phyloP scores from a whole-genome alignment of 2,888 invertebrate species.

The Agonopterix heracliana region DNA sequence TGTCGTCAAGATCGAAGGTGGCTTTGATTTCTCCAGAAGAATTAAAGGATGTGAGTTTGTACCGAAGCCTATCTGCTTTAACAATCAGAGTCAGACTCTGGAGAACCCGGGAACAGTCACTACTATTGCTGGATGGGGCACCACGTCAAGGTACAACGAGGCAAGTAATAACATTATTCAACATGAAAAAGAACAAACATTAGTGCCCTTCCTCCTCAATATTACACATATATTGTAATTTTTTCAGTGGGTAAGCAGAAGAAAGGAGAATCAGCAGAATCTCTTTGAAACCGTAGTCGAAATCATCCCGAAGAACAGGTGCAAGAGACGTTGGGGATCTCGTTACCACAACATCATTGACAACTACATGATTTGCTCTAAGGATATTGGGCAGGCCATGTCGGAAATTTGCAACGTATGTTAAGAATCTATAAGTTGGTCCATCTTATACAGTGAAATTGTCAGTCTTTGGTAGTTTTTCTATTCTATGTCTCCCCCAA shows the following conservation, averaged over 20 bases:
- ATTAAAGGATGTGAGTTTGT: conserved; percentile 56
- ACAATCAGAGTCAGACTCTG: conserved; percentile 53
- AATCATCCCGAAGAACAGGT: conserved; percentile 47
- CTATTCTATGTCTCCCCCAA: no score
- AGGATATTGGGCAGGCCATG: conserved; percentile 61
- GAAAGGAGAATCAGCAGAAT: conserved; percentile 46
- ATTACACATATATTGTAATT: neutral
- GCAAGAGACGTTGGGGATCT: conserved; percentile 58
- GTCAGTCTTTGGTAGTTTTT: no score
- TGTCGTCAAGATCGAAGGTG: conserved; percentile 56
- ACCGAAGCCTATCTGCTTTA: conserved; percentile 55
- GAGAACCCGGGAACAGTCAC: conserved; percentile 51
- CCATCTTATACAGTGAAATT: no score
- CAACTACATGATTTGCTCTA: conserved; percentile 65
- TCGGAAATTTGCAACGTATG: conserved; percentile 63
- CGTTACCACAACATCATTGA: conserved; percentile 61
- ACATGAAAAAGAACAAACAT: neutral
- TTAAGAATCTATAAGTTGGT: conserved; percentile 1
- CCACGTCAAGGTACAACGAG: conserved; percentile 49
- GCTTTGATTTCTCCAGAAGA: conserved; percentile 52
- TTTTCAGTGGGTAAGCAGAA: conserved; percentile 52
- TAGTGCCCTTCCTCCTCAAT: neutral
- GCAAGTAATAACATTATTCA: conserved; percentile 27
- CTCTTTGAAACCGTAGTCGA: conserved; percentile 49
- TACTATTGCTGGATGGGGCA: conserved; percentile 59